Evolutionary conservation across 2,888 invertebrate genomes (phyloP).

Genomic region (Acanthoscelides obtectus): DNA sequence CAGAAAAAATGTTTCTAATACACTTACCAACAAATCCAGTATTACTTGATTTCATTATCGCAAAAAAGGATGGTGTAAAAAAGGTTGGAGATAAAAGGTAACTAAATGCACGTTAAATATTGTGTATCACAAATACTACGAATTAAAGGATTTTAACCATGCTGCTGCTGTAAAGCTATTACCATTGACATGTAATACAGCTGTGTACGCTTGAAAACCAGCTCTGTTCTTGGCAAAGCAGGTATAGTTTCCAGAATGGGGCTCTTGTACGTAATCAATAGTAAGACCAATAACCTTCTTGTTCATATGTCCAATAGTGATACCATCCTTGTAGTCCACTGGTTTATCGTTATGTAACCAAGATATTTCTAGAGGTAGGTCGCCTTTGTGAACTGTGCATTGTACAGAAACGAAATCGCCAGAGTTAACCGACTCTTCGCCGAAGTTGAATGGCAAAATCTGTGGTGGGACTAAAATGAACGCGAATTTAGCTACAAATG

Average conservation of each 20-base stretch:
- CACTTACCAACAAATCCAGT: too few relatives aligned
- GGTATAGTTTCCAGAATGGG: constrained; percentile 59
- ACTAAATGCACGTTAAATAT: background rate
- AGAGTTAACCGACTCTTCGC: constrained; percentile 57
- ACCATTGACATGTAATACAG: constrained; percentile 56
- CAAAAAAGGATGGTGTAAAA: too few relatives aligned
- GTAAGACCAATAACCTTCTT: constrained; percentile 52
- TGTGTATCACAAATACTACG: background rate
- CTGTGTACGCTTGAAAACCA: constrained; percentile 49
- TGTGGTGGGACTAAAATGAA: constrained; percentile 47
- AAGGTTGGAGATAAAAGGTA: background rate
- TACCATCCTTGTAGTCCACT: constrained; percentile 29
- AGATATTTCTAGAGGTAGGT: constrained; percentile 67
- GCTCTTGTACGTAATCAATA: constrained; percentile 56
- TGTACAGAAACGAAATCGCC: constrained; percentile 34
- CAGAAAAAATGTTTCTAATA: too few relatives aligned
- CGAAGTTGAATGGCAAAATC: constrained; percentile 66
- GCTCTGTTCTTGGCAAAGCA: constrained; percentile 56
- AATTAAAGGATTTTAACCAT: background rate
- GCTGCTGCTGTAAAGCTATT: constrained; percentile 7
- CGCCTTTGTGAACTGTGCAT: constrained; percentile 71
- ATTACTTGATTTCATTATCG: too few relatives aligned
- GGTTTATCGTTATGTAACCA: constrained; percentile 59
- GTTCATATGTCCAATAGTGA: constrained; percentile 47
- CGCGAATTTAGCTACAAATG: constrained; percentile 7